Base-by-base conservation (phyloP, 2,888 invertebrate species). In the Agrypnus murinus region DNA sequence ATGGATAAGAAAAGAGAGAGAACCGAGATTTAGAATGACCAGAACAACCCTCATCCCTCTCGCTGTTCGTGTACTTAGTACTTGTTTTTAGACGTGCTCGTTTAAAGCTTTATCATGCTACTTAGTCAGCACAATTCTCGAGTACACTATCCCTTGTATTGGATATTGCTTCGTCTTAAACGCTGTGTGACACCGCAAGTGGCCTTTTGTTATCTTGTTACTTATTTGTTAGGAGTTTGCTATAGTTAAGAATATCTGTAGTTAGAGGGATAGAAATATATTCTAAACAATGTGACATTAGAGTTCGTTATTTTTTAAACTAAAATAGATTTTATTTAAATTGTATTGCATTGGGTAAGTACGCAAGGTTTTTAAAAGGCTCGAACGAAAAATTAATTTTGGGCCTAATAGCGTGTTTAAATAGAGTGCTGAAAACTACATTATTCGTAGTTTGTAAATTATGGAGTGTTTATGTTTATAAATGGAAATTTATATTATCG, bases 11-110 rank as follows among this genome's bases (percentile, higher is more conserved):
- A 36, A 12, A 40, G 65, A 46, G 65, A 46, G 25, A 25, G 25
- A 25, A 50, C 45, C 43, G 50, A 25, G 25, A 25, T 25, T 25
- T 5, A 25, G 60, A 69, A 63, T 69, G 72, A 72, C 72, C 72
- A 66, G 25, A 25, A 25, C 25, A 25, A 25, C 25, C 25, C 63
- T 69, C 72, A 50, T 53, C 55, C 65, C 58, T 25, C 31, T n/a
- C 34, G 55, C 68, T 58, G 17, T 25, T 2, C 5, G 38, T 40
- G 31, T 59, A 38, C 53, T 25, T 25, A 25, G 67, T 67, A 67
- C 62, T 69, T 50, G 63, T 71, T 68, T 68, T 71, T 71, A 69
- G 70, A 73, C 73, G 73, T 73, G 73, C 71, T 71, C 71, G 71
- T 73, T 73, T 73, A 73, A 70, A 73, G 59, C 58, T 66, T 60